Evolutionary conservation across 2,113 vertebrate species (phyloP).

Genomic region (Leiothrix lutea): DNA sequence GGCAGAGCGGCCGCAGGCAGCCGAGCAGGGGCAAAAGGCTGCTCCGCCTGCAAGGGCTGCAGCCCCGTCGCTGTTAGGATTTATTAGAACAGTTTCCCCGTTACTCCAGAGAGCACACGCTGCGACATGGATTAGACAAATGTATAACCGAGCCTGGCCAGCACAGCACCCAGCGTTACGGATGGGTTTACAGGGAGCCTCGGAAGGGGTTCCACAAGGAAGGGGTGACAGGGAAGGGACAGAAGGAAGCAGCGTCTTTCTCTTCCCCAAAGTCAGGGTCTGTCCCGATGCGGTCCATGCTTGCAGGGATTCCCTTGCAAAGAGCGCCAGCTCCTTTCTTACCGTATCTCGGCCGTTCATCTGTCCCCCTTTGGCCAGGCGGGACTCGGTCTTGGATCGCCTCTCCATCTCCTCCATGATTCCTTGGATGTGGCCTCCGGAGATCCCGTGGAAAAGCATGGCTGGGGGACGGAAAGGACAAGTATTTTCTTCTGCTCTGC

Average conservation of each 20-base stretch:
- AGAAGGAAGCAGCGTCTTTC: neutral
- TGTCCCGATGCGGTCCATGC: neutral
- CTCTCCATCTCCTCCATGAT: slow-evolving; percentile 99
- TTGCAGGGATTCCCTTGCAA: neutral
- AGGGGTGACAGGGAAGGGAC: neutral
- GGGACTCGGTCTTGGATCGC: slow-evolving; percentile 92
- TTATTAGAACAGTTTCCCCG: neutral
- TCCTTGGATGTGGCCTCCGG: slow-evolving; percentile 98
- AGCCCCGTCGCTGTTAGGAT: neutral
- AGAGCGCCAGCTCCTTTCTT: slow-evolving; percentile 60
- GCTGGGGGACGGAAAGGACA: slow-evolving; percentile 98
- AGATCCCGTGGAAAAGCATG: slow-evolving; percentile 99
- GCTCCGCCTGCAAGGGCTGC: neutral
- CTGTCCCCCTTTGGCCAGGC: slow-evolving; percentile 92
- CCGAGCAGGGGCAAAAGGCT: neutral
- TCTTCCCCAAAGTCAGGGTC: neutral
- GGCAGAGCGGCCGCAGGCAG: neutral
- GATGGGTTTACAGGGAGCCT: neutral
- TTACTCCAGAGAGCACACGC: neutral
- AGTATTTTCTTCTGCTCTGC: slow-evolving; percentile 94
- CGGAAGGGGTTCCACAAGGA: neutral
- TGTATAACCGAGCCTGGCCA: neutral
- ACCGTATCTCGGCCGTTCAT: slow-evolving; percentile 98
- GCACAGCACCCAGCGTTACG: neutral
- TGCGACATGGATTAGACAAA: neutral